Evolutionary conservation across 2,888 invertebrate species (phyloP), one percentile per base, ranked within the genome.

Genomic region (Sarcophaga subvicina): DNA sequence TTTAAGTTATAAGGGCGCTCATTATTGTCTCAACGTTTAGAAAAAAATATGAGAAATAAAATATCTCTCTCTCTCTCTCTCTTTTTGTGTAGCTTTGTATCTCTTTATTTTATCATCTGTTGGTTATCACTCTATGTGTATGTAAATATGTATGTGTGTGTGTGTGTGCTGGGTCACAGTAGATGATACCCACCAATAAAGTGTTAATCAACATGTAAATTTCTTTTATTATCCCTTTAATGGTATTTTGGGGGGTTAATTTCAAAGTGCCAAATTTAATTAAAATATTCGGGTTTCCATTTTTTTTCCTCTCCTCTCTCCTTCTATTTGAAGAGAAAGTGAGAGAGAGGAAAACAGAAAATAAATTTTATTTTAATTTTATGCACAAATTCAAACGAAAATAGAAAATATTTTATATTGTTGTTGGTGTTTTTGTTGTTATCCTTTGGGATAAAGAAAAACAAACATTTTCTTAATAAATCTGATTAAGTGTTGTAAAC

Each of bases 151-250:
- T 37, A 37, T 8, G 6, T 5, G 1, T 1, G 3, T 8, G 1
- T 8, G 0, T 27, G 37, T 37, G 37, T 37, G 37, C 37, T 10
- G 37, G 37, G 37, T 37, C 37, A 37, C 37, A 37, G 37, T 37
- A 37, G 37, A 37, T 37, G 12, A 14, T 54, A 11, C 54, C 54
- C 12, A 77, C 8, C 49, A 77, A 72, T 83, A 77, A 78, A 78
- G 77, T 83, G 77, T 66, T 72, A 83, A 83, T 78, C 77, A 77
- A 72, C 66, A 83, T 83, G 83, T 72, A 83, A 83, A 83, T 77
- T 77, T 66, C 47, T 66, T 77, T 66, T 27, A 73, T 67, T 69
- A 73, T 6, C 12, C 14, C n/a, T 60, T 62, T n/a, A 62, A 47
- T 67, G 3, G 54, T 17, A 54, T 54, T 54, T 4, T 3, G 54